Conservation (phyloP, 1,140 invertebrate species). For the Cydia pomonella region DNA sequence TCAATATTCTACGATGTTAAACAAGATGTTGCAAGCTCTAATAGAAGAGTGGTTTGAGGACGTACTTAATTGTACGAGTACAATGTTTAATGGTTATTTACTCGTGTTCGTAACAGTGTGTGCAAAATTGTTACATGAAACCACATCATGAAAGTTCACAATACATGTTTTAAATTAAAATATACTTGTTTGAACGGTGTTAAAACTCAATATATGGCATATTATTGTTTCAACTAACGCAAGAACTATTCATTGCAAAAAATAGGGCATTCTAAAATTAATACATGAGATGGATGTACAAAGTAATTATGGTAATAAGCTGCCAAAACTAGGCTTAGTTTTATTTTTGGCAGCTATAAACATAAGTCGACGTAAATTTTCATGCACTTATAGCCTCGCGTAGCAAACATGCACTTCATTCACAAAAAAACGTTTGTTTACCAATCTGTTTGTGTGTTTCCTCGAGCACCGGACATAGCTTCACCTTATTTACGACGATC, state of each 20-base stretch:
- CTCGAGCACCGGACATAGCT: conserved; percentile 68
- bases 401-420: background rate
- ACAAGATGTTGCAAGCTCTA: conserved; percentile 19
- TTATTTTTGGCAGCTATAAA: too few relatives aligned
- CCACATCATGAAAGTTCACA: too few relatives aligned
- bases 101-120: background rate
- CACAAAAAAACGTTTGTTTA: conserved; percentile 41
- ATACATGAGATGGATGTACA: too few relatives aligned
- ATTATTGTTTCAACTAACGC: too few relatives aligned
- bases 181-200: too few relatives aligned
- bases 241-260: too few relatives aligned
- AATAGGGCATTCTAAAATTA: too few relatives aligned
- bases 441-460: conserved; percentile 65
- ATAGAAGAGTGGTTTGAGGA: background rate
- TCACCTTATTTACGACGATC: conserved; percentile 73
- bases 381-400: background rate
- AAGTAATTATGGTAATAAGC: too few relatives aligned
- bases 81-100: background rate
- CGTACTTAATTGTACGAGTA: background rate
- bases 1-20: conserved; percentile 39
- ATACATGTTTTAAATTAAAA: too few relatives aligned
- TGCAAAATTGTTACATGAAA: background rate
- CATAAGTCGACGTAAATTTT: too few relatives aligned
- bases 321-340: too few relatives aligned
- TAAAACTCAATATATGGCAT: too few relatives aligned